Conservation (phyloP, 2,888 invertebrate species). For the Frankliniella fusca region DNA sequence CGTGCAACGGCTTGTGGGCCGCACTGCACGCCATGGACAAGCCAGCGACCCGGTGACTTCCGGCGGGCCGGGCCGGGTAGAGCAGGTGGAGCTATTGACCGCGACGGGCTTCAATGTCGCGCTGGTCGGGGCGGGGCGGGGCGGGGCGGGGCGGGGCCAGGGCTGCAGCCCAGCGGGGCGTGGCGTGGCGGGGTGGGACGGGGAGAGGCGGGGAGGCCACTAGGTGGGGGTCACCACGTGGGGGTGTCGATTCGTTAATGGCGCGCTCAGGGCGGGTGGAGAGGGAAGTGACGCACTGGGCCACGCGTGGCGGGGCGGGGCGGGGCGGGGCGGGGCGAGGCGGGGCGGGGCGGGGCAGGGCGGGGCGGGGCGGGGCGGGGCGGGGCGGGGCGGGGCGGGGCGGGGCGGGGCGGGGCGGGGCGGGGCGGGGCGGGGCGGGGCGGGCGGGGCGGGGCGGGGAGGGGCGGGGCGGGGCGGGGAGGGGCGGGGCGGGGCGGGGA, state of each 20-base stretch:
- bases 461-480: not conserved
- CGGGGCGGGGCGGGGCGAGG: not conserved
- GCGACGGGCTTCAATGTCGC: not conserved
- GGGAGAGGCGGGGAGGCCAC: not conserved
- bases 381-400: too few relatives aligned
- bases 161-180: not conserved
- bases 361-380: not conserved
- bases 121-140: not conserved
- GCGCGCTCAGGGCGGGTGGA: not conserved
- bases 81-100: not conserved
- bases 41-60: too few relatives aligned
- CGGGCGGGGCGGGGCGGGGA: not conserved
- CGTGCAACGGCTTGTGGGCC: too few relatives aligned
- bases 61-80: too few relatives aligned
- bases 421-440: not conserved
- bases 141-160: not conserved
- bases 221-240: not conserved
- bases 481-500: too few relatives aligned
- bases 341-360: too few relatives aligned
- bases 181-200: not conserved
- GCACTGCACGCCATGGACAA: too few relatives aligned
- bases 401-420: not conserved
- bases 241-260: not conserved
- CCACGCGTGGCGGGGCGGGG: not conserved
- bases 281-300: not conserved